These are phyloP conservation scores for Myotis brandtii DNA, from an alignment of 2,113 vertebrate genomes.

Conservation along the genomic window DNA sequence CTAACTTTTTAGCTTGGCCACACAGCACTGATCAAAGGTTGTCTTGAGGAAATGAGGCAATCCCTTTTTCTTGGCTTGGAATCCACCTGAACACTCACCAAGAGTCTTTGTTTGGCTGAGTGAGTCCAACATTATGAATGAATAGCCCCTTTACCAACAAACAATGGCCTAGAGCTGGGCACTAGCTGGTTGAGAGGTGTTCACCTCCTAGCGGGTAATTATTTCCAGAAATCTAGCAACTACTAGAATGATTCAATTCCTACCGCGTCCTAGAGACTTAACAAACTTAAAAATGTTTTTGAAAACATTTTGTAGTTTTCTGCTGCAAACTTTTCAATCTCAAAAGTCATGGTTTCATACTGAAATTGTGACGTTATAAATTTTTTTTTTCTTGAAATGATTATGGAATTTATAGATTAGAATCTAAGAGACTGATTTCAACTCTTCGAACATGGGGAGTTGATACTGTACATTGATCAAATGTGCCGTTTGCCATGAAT, in stretches of 20 bases:
- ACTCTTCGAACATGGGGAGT: constrained; percentile 33
- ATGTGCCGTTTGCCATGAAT: not conserved
- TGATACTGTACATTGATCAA: not conserved
- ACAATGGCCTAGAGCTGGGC: not conserved
- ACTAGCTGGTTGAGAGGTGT: not conserved
- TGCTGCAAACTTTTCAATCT: not conserved
- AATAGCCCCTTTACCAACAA: constrained; percentile 51
- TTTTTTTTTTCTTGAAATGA: constrained; percentile 50
- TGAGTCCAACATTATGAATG: constrained; percentile 61
- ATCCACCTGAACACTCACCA: constrained; percentile 45
- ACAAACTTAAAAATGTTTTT: not conserved
- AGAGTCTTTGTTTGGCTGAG: constrained; percentile 54
- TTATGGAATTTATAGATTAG: constrained; percentile 21
- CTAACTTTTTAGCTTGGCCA: constrained; percentile 32
- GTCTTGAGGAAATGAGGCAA: constrained; percentile 66
- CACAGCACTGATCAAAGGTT: constrained; percentile 65
- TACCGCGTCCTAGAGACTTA: constrained; percentile 35
- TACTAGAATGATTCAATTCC: not conserved
- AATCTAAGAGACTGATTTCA: constrained; percentile 43
- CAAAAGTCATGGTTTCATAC: constrained; percentile 12
- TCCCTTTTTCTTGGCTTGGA: constrained; percentile 39
- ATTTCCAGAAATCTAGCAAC: constrained; percentile 48
- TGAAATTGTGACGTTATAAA: constrained; percentile 6
- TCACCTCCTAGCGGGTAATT: constrained; percentile 55
- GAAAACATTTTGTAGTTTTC: not conserved